These are phyloP conservation scores for Thaumetopoea pityocampa DNA, from an alignment of 1,140 invertebrate genomes.

Conservation along the genomic window DNA sequence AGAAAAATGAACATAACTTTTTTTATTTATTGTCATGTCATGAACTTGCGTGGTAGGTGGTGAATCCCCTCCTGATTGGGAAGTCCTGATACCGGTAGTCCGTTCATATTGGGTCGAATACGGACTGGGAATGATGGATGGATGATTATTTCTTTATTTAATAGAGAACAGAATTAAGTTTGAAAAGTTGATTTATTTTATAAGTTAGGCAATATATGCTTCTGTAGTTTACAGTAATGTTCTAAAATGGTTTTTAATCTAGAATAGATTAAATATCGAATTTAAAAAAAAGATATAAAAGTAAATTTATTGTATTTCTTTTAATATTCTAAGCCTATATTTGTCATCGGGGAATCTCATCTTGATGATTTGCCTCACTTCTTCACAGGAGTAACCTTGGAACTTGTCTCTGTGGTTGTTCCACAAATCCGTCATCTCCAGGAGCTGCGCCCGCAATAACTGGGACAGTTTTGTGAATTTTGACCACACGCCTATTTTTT, in stretches of 20 bases:
- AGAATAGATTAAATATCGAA: conserved; percentile 1
- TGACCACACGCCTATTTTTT: conserved; percentile 44
- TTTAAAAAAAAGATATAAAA: conserved; percentile 5
- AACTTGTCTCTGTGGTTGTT: conserved; percentile 29
- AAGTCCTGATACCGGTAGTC: no score
- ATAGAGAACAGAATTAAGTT: no score
- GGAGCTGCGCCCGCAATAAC: conserved; percentile 51
- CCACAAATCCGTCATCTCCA: conserved; percentile 51
- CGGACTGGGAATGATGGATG: no score
- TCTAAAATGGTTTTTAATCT: neutral
- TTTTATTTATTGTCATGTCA: no score
- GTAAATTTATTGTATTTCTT: conserved; percentile 48
- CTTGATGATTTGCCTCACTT: conserved; percentile 54
- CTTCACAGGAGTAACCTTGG: conserved; percentile 49
- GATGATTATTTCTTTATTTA: no score
- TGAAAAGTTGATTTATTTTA: no score
- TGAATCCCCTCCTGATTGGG: no score
- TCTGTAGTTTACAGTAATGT: no score
- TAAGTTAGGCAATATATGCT: no score
- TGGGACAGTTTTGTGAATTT: conserved; percentile 53
- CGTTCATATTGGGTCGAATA: no score
- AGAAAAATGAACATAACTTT: no score
- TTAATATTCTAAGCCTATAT: conserved; percentile 56
- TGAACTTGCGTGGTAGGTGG: no score
- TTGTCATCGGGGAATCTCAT: conserved; percentile 62